Conservation (phyloP, 2,113 vertebrate species). For the Capreolus pygargus region DNA sequence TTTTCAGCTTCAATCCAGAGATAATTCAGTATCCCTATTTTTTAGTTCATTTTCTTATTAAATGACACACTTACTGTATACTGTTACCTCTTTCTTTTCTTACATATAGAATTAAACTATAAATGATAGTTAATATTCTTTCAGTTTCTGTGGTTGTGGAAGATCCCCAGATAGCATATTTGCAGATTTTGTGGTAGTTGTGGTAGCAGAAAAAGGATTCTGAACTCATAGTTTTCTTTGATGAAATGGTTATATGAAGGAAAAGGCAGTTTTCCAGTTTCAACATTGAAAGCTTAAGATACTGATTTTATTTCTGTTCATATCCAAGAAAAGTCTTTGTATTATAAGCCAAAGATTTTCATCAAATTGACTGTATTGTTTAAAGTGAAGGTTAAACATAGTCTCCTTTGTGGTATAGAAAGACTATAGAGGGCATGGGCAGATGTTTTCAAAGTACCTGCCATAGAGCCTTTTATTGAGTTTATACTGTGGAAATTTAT, state of each 20-base stretch:
- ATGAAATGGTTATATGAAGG: conserved; percentile 3
- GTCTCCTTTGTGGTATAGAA: background rate
- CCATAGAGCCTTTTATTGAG: conserved; percentile 1
- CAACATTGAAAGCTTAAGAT: conserved; percentile 33
- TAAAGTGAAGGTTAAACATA: conserved; percentile 40
- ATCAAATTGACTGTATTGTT: conserved; percentile 50
- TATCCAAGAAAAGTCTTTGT: background rate
- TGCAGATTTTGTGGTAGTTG: conserved; percentile 58
- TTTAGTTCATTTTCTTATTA: conserved; percentile 54
- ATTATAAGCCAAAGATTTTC: conserved; percentile 50
- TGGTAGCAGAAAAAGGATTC: background rate
- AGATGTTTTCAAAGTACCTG: conserved; percentile 20
- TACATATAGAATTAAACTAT: conserved; percentile 64
- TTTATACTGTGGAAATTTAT: conserved; percentile 58
- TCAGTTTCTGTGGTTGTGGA: conserved; percentile 65
- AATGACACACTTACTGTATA: conserved; percentile 45
- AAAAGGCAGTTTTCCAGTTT: conserved; percentile 47
- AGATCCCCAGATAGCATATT: conserved; percentile 51
- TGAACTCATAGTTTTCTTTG: conserved; percentile 9
- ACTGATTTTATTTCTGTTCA: background rate
- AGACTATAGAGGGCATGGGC: background rate
- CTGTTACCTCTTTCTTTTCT: conserved; percentile 62
- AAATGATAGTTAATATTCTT: conserved; percentile 66
- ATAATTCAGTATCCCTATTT: conserved; percentile 50
- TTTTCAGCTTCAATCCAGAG: conserved; percentile 52